Conservation (phyloP, 2,797 vertebrate species). For the Cottoperca gobio region DNA sequence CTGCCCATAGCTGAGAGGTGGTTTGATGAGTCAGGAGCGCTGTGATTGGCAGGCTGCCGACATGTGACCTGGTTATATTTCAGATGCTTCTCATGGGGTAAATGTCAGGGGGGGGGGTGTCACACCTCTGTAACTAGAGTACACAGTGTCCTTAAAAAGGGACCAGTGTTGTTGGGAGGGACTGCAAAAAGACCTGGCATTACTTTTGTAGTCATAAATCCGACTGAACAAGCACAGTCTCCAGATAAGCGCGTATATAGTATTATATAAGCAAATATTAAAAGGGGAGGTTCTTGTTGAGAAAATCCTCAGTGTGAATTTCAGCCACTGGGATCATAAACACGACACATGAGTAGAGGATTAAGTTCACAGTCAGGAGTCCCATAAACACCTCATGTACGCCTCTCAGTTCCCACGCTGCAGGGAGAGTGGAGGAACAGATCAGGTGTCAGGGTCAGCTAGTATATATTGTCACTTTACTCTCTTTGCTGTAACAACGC, state of each 20-base stretch:
- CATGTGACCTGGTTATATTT: conserved; percentile 66
- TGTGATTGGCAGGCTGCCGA: conserved; percentile 43
- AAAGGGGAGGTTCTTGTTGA: background rate
- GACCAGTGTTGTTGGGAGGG: conserved; percentile 8
- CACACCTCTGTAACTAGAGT: conserved; percentile 49
- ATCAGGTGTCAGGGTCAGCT: conserved; percentile 47
- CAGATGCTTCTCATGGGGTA: conserved; percentile 49
- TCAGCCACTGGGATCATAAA: background rate
- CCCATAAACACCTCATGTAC: conserved; percentile 20
- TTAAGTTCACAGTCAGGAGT: conserved; percentile 14
- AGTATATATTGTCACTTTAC: too few relatives aligned
- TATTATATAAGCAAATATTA: conserved; percentile 17
- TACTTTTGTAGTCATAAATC: conserved; percentile 37
- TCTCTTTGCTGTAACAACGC: too few relatives aligned
- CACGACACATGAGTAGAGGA: conserved; percentile 18
- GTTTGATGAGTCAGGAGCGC: conserved; percentile 56
- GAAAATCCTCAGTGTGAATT: background rate
- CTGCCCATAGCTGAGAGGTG: conserved; percentile 22
- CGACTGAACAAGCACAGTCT: conserved; percentile 16
- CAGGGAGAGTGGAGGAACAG: background rate
- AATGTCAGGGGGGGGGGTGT: conserved; percentile 76
- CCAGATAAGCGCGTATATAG: background rate
- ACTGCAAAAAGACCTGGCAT: conserved; percentile 44
- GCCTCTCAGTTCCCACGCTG: conserved; percentile 37
- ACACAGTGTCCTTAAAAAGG: conserved; percentile 60